A percentile compares a stretch with the other conserved stretches of the same genome.
Evolutionary conservation across 2,888 invertebrate genomes (phyloP).

Genomic region (Tenthredo scrophulariae): DNA sequence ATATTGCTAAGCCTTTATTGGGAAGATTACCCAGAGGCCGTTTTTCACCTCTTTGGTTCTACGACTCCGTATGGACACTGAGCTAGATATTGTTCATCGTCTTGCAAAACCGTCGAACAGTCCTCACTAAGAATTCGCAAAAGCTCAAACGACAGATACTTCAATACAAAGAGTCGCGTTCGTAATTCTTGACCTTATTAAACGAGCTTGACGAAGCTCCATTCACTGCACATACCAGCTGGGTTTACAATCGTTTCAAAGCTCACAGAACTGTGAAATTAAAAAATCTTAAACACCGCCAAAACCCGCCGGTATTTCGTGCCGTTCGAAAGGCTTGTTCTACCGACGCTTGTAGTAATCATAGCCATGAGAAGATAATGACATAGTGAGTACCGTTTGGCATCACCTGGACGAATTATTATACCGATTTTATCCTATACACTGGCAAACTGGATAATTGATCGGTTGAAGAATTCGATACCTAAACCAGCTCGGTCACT

Average conservation of each 20-base stretch:
- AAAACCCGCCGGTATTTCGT: conserved; percentile 33
- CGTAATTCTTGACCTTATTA: background rate
- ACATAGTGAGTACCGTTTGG: background rate
- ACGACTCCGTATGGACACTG: background rate
- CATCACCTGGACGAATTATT: background rate
- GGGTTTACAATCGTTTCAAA: background rate
- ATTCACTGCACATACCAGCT: conserved; percentile 36
- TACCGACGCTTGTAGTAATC: conserved; percentile 40
- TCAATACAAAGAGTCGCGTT: background rate
- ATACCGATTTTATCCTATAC: background rate
- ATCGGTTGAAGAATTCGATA: background rate
- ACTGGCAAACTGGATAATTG: background rate
- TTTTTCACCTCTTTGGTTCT: background rate
- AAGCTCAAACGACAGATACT: background rate
- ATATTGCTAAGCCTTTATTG: conserved; percentile 59
- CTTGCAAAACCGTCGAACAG: background rate
- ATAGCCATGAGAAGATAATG: background rate
- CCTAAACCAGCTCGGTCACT: background rate
- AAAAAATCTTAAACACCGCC: background rate
- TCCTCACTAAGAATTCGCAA: background rate
- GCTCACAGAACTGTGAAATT: background rate
- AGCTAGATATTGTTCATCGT: background rate
- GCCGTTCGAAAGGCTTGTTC: conserved; percentile 15
- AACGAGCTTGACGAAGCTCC: background rate
- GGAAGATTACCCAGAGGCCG: background rate